These are phyloP conservation scores for Hesperia comma DNA, from an alignment of 2,888 invertebrate species.

Conservation along the genomic window DNA sequence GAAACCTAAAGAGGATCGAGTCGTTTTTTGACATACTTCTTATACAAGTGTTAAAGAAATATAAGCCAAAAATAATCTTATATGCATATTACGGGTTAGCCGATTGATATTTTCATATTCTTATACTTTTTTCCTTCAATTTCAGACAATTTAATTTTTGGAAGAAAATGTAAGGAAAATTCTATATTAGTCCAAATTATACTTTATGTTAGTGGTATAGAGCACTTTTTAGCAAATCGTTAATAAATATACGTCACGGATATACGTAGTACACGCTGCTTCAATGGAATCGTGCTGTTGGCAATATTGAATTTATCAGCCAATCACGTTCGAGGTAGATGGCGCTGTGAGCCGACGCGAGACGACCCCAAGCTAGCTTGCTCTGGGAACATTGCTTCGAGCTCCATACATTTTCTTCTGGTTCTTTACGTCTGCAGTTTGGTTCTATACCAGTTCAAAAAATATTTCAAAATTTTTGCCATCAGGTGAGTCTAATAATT, in stretches of 20 bases:
- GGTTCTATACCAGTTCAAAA: slow-evolving; percentile 83
- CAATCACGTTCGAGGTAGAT: slow-evolving; percentile 74
- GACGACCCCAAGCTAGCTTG: slow-evolving; percentile 80
- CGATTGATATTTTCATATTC: slow-evolving; percentile 51
- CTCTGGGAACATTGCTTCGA: slow-evolving; percentile 81
- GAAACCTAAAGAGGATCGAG: slow-evolving; percentile 71
- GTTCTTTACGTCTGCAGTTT: slow-evolving; percentile 84
- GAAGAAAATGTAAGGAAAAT: slow-evolving; percentile 71
- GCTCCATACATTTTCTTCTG: slow-evolving; percentile 84
- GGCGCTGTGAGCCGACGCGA: slow-evolving; percentile 79
- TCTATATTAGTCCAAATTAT: slow-evolving; percentile 44
- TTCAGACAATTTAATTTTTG: slow-evolving; percentile 64
- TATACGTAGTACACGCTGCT: slow-evolving; percentile 78
- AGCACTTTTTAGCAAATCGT: slow-evolving; percentile 48
- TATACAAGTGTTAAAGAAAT: slow-evolving; percentile 60
- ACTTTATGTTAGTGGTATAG: slow-evolving; percentile 36
- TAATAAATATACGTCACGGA: slow-evolving; percentile 66
- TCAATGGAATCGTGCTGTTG: slow-evolving; percentile 60
- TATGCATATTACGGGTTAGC: slow-evolving; percentile 43
- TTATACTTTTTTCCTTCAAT: slow-evolving; percentile 57
- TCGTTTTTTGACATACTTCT: slow-evolving; percentile 81
- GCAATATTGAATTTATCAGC: slow-evolving; percentile 60
- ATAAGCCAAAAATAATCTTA: slow-evolving; percentile 56
- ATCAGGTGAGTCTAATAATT: slow-evolving; percentile 79
- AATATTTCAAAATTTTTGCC: slow-evolving; percentile 84